Evolutionary conservation across 2,797 vertebrate species (phyloP).

Genomic region (Labroides dimidiatus): DNA sequence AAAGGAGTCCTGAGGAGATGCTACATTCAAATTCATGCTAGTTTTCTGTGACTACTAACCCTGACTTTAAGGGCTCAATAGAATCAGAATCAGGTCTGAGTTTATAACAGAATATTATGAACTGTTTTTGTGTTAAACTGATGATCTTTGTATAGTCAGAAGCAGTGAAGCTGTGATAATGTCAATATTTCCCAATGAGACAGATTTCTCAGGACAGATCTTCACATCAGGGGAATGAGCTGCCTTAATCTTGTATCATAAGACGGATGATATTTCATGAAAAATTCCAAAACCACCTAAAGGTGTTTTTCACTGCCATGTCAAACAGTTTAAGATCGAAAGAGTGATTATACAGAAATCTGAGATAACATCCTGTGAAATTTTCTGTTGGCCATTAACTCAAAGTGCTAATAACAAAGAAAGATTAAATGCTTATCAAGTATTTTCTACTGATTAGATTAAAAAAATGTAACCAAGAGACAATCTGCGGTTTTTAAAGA

Average conservation of each 20-base stretch:
- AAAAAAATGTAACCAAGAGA: not conserved
- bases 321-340: not conserved
- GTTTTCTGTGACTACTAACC: too few species aligned
- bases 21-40: too few species aligned
- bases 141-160: too few species aligned
- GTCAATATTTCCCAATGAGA: not conserved
- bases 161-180: not conserved
- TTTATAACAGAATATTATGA: too few species aligned
- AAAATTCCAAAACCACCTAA: not conserved
- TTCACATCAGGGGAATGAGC: too few species aligned
- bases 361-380: not conserved
- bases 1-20: too few species aligned
- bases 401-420: conserved; percentile 1
- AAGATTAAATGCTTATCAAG: conserved; percentile 7
- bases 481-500: conserved; percentile 8
- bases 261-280: too few species aligned
- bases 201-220: too few species aligned
- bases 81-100: too few species aligned
- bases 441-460: not conserved
- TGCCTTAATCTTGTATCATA: too few species aligned
- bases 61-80: too few species aligned
- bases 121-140: too few species aligned
- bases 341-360: conserved; percentile 2
- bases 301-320: not conserved
- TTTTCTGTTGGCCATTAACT: not conserved